Evolutionary conservation across 30 jellyfish, hydroid and myxozoan species (phyloP).

Genomic region (Hydra vulgaris): DNA sequence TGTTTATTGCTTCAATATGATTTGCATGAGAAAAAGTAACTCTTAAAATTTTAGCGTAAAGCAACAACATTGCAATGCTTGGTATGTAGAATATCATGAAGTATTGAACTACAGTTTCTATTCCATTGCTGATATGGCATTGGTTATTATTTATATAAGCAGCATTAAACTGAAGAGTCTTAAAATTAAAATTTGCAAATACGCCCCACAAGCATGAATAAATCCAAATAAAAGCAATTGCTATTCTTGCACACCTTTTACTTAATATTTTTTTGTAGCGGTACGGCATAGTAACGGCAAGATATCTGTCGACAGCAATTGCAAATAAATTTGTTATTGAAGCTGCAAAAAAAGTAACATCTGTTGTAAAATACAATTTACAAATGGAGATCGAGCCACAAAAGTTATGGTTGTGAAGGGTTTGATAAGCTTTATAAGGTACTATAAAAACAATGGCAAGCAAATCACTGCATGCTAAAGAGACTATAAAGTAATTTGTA

Average conservation of each 20-base stretch:
- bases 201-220: conserved; percentile 81
- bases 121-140: neutral
- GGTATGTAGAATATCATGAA: conserved; percentile 12
- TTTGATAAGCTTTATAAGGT: conserved; percentile 44
- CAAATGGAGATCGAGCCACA: conserved; percentile 48
- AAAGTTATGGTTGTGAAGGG: conserved; percentile 47
- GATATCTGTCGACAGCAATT: conserved; percentile 71
- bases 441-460: conserved; percentile 45
- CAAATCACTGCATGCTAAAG: conserved; percentile 70
- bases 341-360: conserved; percentile 48
- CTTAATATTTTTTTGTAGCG: conserved; percentile 41
- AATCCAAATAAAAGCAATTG: conserved; percentile 49
- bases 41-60: conserved; percentile 3
- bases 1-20: neutral
- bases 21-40: conserved; percentile 14
- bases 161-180: neutral
- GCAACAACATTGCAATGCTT: neutral
- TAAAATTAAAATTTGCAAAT: neutral
- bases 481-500: conserved; percentile 57
- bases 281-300: conserved; percentile 53
- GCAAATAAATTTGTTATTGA: conserved; percentile 69
- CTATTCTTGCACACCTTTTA: conserved; percentile 37
- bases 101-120: neutral
- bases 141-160: neutral
- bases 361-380: conserved; percentile 42